phyloP scores from a whole-genome alignment of 2,113 vertebrate species.

The Platanista minor region DNA sequence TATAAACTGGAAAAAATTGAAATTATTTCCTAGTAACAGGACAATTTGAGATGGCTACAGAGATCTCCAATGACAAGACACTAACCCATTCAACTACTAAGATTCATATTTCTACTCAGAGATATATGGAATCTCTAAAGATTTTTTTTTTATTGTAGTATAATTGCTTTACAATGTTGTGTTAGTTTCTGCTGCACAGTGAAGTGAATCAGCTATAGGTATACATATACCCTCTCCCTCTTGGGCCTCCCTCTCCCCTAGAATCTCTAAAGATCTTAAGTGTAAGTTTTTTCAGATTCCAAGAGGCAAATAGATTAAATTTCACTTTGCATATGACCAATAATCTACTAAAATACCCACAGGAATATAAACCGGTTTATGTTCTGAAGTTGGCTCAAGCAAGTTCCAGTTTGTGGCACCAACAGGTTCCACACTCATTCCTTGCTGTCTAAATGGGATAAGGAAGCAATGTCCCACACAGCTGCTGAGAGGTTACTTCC shows the following conservation, averaged over 20 bases:
- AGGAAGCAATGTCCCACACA: background rate
- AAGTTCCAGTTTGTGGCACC: background rate
- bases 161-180: too few species aligned
- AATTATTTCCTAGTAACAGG: background rate
- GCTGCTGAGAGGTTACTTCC: background rate
- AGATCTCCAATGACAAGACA: background rate
- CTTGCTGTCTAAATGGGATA: background rate
- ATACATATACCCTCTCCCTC: too few species aligned
- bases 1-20: background rate
- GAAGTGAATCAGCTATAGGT: too few species aligned
- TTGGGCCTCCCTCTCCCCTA: background rate
- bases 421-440: background rate
- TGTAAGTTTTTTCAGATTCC: background rate
- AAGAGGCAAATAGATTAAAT: background rate
- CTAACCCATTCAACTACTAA: background rate
- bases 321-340: background rate
- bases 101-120: background rate
- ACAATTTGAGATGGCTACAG: background rate
- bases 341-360: background rate
- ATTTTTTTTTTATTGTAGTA: background rate
- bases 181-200: too few species aligned
- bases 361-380: background rate
- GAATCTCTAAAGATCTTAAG: background rate
- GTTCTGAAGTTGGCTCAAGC: too few species aligned
- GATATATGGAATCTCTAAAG: background rate